A percentile compares a stretch with the other conserved stretches of the same genome.
Conservation (phyloP, 2,113 vertebrate species). For the Litocranius walleri region DNA sequence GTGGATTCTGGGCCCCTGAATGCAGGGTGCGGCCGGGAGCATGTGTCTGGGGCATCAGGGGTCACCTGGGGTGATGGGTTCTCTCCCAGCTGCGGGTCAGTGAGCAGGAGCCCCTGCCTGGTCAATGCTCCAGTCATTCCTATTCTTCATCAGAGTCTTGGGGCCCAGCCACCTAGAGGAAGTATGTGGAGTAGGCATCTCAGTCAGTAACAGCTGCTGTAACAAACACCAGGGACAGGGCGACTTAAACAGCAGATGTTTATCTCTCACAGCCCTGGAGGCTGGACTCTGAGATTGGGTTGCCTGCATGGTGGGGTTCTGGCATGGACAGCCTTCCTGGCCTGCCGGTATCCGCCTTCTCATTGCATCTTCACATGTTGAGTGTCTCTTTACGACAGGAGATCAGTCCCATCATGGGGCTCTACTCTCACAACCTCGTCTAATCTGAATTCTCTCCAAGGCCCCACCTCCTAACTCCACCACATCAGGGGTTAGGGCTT, state of each 20-base stretch:
- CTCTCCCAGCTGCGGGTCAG: fast-evolving
- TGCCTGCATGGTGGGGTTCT: neutral
- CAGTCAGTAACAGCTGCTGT: neutral
- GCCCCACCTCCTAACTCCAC: neutral
- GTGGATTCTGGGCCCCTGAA: neutral
- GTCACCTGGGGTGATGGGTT: neutral
- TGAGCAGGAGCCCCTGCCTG: neutral
- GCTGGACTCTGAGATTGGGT: neutral
- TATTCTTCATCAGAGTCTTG: too few species aligned
- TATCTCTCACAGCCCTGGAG: neutral
- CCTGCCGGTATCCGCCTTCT: neutral
- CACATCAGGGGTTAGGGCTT: fast-evolving
- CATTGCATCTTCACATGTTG: neutral
- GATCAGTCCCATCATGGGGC: neutral
- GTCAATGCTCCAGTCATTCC: neutral
- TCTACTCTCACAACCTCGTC: neutral
- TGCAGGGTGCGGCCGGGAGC: fast-evolving
- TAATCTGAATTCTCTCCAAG: too few species aligned
- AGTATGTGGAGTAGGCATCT: neutral
- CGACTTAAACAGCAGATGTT: neutral
- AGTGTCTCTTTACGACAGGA: neutral
- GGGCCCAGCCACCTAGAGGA: neutral
- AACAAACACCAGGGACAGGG: neutral
- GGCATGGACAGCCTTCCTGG: neutral
- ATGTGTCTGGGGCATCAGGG: fast-evolving